Evolutionary conservation across 2,113 vertebrate species (phyloP).

Genomic region (Macheiramphus alcinus): DNA sequence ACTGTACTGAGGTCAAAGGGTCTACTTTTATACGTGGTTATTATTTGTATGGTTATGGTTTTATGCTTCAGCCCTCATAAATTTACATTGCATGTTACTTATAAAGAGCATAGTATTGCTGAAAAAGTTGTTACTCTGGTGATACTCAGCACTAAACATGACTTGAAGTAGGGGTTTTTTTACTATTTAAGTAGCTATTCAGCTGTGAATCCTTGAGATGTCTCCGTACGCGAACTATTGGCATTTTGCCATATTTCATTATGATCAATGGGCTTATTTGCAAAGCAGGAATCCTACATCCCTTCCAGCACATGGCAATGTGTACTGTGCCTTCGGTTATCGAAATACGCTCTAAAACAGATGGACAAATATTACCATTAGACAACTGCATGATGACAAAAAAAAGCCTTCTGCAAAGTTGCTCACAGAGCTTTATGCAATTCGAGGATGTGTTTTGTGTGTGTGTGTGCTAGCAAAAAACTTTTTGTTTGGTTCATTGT

Average conservation of each 20-base stretch:
- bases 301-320: background rate
- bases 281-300: constrained; percentile 17
- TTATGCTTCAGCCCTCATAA: background rate
- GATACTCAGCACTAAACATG: constrained; percentile 47
- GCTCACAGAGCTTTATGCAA: background rate
- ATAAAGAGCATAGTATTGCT: background rate
- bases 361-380: constrained; percentile 27
- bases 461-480: background rate
- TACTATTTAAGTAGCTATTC: constrained; percentile 26
- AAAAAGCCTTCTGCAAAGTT: background rate
- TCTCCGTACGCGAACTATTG: constrained; percentile 42
- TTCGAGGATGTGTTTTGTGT: background rate
- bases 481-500: background rate
- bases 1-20: background rate
- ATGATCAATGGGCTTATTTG: constrained; percentile 43
- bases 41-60: background rate
- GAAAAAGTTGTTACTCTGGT: constrained; percentile 36
- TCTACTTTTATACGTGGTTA: background rate
- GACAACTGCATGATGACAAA: background rate
- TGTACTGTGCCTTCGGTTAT: background rate
- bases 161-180: background rate
- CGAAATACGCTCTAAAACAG: background rate
- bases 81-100: background rate
- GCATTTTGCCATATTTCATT: constrained; percentile 65
- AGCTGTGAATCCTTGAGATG: constrained; percentile 47